Evolutionary conservation across 2,797 vertebrate species (phyloP), one percentile per base, ranked within the genome.

Genomic region (Platyrinchus mystaceus): DNA sequence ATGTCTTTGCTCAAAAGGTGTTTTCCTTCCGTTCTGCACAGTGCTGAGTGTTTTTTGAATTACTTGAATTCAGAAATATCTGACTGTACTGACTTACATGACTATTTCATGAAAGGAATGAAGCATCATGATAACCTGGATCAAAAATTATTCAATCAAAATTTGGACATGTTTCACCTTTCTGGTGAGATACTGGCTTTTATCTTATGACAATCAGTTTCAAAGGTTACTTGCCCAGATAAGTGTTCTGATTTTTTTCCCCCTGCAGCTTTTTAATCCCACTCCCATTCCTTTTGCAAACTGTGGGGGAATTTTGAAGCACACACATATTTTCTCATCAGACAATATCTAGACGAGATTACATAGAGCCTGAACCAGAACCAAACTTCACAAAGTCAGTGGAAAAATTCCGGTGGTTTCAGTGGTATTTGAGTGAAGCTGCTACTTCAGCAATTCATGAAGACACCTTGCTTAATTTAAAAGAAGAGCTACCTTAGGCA

Each of bases 321-420:
- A 55, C 6, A 6, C 4, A 7, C 27, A 19, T 60, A 32, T 78
- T 74, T 91, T 87, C 49, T 87, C 30, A 73, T 93, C 56, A 84
- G 84, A 76, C n/a, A 69, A 9, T 83, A 95, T 63, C 75, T 92
- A 50, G 19, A 76, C 78, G 17, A 84, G 41, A 66, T 80, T 77
- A n/a, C 39, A 46, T 32, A 69, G 28, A 71, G 7, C 43, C 39
- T 87, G 58, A 79, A 75, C 14, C 41, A 90, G 50, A 82, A 73
- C 12, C 41, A 90, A 92, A 82, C 20, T 36, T 82, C 70, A 87
- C 16, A 44, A 84, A 58, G 43, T 69, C 70, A 43, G 27, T 84
- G 56, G 62, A 87, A 93, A 89, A 79, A 78, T 85, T 60, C 67
- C 70, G 71, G 24, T 88, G 37, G 37, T 88, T 96, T 90, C 53